Evolutionary conservation across 2,113 vertebrate genomes (phyloP).

Genomic region (Syrmaticus mikado): DNA sequence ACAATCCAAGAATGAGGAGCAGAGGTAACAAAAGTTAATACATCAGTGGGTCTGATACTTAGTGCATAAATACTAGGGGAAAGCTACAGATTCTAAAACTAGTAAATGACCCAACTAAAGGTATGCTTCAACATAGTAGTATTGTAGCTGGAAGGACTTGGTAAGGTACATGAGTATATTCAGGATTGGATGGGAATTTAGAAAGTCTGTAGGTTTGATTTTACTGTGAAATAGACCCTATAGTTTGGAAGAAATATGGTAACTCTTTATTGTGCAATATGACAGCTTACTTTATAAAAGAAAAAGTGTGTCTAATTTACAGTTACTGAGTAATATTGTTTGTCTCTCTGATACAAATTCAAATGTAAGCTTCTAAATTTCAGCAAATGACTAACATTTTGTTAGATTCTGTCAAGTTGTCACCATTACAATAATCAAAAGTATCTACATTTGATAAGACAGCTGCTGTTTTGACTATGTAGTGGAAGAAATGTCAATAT

Average conservation of each 20-base stretch:
- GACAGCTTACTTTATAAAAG: neutral
- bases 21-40: neutral
- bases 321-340: neutral
- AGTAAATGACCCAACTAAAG: neutral
- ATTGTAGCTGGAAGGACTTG: neutral
- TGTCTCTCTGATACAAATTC: neutral
- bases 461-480: neutral
- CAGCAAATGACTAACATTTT: neutral
- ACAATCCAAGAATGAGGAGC: neutral
- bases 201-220: neutral
- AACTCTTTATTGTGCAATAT: neutral
- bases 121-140: neutral
- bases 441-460: neutral
- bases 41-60: neutral
- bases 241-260: neutral
- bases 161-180: neutral
- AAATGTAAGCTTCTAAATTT: neutral
- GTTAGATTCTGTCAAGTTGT: neutral
- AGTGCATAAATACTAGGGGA: neutral
- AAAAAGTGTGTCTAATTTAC: neutral
- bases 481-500: neutral
- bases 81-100: neutral
- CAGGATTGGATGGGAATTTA: neutral
- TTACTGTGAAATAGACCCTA: neutral
- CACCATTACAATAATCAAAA: neutral